Conservation (phyloP, 2,888 invertebrate species). For the Sycophila texana region DNA sequence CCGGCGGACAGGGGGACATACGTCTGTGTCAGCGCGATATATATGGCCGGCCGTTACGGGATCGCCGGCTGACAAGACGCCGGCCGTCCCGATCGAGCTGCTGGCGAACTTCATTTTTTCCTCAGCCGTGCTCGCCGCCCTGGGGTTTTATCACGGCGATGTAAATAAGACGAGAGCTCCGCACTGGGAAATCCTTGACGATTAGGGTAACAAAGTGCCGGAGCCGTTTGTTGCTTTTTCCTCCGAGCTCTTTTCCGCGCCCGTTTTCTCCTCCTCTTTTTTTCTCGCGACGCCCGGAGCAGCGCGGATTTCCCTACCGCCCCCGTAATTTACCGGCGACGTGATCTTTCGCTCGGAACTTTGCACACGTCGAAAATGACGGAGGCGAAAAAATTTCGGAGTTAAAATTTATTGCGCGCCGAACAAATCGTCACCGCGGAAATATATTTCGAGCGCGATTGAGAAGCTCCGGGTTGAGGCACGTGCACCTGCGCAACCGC, state of each 20-base stretch:
- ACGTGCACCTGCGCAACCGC: slow-evolving; percentile 12
- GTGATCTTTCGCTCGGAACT: too few relatives aligned
- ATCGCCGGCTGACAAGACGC: slow-evolving; percentile 13
- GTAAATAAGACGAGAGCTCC: slow-evolving; percentile 47
- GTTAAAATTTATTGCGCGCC: too few relatives aligned
- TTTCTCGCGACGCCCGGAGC: too few relatives aligned
- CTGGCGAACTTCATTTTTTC: slow-evolving; percentile 19
- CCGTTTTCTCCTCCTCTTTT: too few relatives aligned
- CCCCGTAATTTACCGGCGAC: too few relatives aligned
- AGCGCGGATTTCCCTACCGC: too few relatives aligned
- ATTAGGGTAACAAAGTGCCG: slow-evolving; percentile 49
- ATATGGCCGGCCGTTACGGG: slow-evolving; percentile 46
- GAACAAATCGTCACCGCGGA: too few relatives aligned
- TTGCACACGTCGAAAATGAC: too few relatives aligned
- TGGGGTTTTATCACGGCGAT: background rate
- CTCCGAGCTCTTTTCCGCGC: background rate
- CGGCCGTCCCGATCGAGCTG: background rate
- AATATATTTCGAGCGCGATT: background rate
- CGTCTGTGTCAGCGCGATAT: slow-evolving; percentile 63
- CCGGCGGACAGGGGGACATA: slow-evolving; percentile 63
- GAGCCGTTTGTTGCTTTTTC: background rate
- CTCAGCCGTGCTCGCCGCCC: background rate
- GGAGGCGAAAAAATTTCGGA: too few relatives aligned
- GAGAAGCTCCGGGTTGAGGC: slow-evolving; percentile 2
- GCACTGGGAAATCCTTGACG: slow-evolving; percentile 33